Conservation (phyloP, 2,113 vertebrate genomes). For the Pachypanchax playfairii region DNA sequence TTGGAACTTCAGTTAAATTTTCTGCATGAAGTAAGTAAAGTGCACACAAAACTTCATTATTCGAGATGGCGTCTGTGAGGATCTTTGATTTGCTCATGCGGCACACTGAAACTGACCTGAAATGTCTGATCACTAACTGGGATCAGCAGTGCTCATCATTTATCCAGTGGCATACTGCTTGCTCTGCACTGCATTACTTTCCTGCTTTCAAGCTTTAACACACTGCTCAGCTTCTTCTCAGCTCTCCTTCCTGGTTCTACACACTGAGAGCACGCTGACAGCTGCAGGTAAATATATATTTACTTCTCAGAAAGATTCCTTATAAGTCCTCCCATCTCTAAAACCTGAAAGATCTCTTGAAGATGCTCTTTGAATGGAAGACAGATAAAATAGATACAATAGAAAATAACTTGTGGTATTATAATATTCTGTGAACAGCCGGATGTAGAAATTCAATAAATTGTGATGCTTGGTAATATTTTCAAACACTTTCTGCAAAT, state of each 20-base stretch:
- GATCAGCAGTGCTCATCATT: conserved; percentile 56
- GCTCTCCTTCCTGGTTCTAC: not conserved
- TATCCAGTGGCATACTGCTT: conserved; percentile 30
- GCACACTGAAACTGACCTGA: conserved; percentile 45
- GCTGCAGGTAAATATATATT: too few species aligned
- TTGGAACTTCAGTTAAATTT: conserved; percentile 2
- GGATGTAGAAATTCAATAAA: too few species aligned
- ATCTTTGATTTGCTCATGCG: conserved; percentile 40
- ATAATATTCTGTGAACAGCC: too few species aligned
- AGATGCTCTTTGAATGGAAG: too few species aligned
- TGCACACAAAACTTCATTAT: conserved; percentile 27
- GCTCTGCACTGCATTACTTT: conserved; percentile 11
- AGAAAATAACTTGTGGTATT: too few species aligned
- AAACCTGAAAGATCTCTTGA: too few species aligned
- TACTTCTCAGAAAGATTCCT: too few species aligned
- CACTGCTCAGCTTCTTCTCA: not conserved
- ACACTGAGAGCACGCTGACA: not conserved
- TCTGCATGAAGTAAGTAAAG: conserved; percentile 2
- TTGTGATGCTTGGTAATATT: too few species aligned
- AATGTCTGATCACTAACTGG: conserved; percentile 42
- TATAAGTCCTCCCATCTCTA: too few species aligned
- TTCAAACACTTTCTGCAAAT: too few species aligned
- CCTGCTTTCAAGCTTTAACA: not conserved
- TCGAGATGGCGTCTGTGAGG: conserved; percentile 11
- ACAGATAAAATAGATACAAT: too few species aligned